phyloP scores from a whole-genome alignment of 2,797 vertebrate genomes.

The Sebastes aleutianus region DNA sequence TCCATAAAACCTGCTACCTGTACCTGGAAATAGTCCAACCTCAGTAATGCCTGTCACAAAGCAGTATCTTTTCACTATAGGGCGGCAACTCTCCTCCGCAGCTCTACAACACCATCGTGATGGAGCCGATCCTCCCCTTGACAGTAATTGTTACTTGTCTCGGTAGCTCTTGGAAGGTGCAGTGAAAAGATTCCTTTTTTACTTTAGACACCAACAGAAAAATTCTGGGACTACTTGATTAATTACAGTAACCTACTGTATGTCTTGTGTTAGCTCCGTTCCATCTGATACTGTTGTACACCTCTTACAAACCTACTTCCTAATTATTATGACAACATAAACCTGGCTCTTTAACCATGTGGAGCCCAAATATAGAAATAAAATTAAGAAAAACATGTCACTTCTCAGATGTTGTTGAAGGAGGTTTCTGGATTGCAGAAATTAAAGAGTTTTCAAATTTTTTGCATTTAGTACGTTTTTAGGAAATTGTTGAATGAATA shows the following conservation, averaged over 20 bases:
- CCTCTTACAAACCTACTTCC: neutral
- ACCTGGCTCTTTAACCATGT: neutral
- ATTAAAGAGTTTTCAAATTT: too few species aligned
- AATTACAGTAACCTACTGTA: neutral
- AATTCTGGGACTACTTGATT: neutral
- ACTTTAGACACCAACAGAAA: neutral
- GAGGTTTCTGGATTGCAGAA: too few species aligned
- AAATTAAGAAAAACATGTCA: too few species aligned
- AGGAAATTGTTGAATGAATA: too few species aligned
- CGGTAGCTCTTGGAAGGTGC: neutral
- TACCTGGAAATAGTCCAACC: neutral
- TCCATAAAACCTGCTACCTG: neutral
- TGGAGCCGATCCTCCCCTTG: neutral
- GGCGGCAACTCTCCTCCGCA: neutral
- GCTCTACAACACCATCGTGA: neutral
- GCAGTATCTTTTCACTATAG: neutral
- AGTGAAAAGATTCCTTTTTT: slow-evolving; percentile 2
- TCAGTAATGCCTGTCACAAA: neutral
- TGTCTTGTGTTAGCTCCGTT: neutral
- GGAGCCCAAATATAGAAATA: too few species aligned
- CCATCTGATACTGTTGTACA: neutral
- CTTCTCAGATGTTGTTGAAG: too few species aligned
- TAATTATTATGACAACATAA: neutral
- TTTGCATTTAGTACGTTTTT: too few species aligned
- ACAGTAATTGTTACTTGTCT: slow-evolving; percentile 34